A percentile compares a stretch with the other conserved stretches of the same genome.
phyloP scores from a whole-genome alignment of 2,888 invertebrate species.

The Ichneumoninae sp. region DNA sequence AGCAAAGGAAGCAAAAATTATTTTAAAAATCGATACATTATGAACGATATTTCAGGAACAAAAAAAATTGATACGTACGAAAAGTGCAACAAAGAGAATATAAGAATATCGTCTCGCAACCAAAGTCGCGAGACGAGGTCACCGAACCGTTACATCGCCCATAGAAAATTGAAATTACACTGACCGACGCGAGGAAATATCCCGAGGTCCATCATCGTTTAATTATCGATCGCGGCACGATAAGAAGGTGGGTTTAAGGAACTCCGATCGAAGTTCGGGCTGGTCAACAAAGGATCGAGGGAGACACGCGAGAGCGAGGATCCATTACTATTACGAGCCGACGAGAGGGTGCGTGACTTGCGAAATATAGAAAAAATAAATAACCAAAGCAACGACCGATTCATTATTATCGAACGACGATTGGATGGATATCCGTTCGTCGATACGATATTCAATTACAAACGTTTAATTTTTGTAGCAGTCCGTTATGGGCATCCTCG shows the following conservation, averaged over 20 bases:
- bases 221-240: slow-evolving; percentile 75
- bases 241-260: slow-evolving; percentile 63
- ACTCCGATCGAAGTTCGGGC: slow-evolving; percentile 26
- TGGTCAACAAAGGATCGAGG: slow-evolving; percentile 70
- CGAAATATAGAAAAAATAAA: slow-evolving; percentile 67
- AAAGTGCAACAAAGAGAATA: background rate
- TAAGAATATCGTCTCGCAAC: background rate
- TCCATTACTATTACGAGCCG: slow-evolving; percentile 71
- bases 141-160: slow-evolving; percentile 25
- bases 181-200: slow-evolving; percentile 72
- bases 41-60: background rate
- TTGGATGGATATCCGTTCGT: slow-evolving; percentile 71
- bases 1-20: too few species aligned
- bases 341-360: slow-evolving; percentile 74
- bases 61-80: background rate
- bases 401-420: slow-evolving; percentile 78
- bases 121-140: background rate
- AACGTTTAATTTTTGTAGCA: slow-evolving; percentile 75
- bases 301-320: slow-evolving; percentile 74
- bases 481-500: slow-evolving; percentile 56
- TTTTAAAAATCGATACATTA: background rate
- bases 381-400: slow-evolving; percentile 45
- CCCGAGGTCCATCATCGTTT: slow-evolving; percentile 78
- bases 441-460: slow-evolving; percentile 77
- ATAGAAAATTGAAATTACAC: slow-evolving; percentile 47